Evolutionary conservation across 2,797 vertebrate species (phyloP), one percentile per base, ranked within the genome.

Genomic region (Pampus argenteus): DNA sequence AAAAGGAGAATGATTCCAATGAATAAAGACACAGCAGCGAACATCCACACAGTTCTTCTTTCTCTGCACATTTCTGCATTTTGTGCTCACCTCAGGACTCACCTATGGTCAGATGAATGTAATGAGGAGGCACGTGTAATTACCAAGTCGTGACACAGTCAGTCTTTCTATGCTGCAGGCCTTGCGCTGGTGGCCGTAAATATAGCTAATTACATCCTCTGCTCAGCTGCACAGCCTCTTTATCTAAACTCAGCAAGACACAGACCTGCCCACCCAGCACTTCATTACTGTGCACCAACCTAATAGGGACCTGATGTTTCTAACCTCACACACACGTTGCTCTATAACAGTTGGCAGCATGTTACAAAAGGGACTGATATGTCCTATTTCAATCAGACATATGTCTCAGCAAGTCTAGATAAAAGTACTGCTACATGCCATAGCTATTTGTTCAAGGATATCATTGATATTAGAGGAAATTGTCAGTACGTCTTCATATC

Each of bases 241-340:
- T 94, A 94, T 94, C 93, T 91, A 84, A 91, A 90, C 91, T 90
- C 91, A 91, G 92, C 92, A 93, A 92, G 93, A 93, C 90, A 87
- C 84, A 77, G 89, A 87, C 85, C 90, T 86, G 89, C 89, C 87
- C 90, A 92, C 84, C 79, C 82, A 86, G 84, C 89, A 88, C 92
- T 91, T 94, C 88, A 94, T 94, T 92, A 94, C 81, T 76, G 83
- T 82, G 86, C 88, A 88, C 77, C 76, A 79, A 85, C 76, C 82
- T 92, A 86, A 92, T 79, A 77, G 86, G 81, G 70, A 67, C 66
- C 72, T 81, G 71, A 82, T 83, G 72, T 83, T 87, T 89, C 79
- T 70, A 71, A 74, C 76, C 81, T 60, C 84, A 68, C 61, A 66
- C 69, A 84, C 85, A 88, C 86, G 90, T 87, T 84, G 79, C 83